Conservation (phyloP, 2,797 vertebrate genomes). For the Podargus strigoides region DNA sequence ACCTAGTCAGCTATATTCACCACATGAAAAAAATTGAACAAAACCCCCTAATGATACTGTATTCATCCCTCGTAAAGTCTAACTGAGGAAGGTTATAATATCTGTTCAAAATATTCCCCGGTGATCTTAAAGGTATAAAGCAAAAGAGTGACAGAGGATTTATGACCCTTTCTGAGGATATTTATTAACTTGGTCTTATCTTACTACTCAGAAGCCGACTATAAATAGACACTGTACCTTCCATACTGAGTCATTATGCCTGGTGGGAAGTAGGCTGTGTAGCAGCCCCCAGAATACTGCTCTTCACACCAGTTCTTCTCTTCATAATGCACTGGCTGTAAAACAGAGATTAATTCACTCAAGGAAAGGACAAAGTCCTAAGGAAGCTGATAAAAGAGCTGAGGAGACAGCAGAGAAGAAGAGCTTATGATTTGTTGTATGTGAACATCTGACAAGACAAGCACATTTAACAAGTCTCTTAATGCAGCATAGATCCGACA, state of each 20-base stretch:
- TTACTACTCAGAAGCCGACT: not conserved
- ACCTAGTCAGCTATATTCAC: not conserved
- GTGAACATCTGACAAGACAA: not conserved
- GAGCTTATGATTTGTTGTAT: not conserved
- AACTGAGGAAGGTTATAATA: not conserved
- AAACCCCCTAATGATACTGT: not conserved
- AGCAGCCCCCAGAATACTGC: slow-evolving; percentile 96
- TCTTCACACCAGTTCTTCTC: slow-evolving; percentile 99
- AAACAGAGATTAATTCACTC: slow-evolving; percentile 40
- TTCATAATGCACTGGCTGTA: slow-evolving; percentile 94
- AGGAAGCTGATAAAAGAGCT: not conserved
- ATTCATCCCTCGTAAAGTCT: slow-evolving; percentile 11
- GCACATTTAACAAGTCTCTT: not conserved
- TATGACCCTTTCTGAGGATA: slow-evolving; percentile 17
- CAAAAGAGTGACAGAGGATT: slow-evolving; percentile 16
- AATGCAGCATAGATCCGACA: not conserved
- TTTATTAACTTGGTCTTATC: slow-evolving; percentile 51
- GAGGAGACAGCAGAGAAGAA: not conserved
- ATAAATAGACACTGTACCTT: slow-evolving; percentile 75
- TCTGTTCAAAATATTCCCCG: not conserved
- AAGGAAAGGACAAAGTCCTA: not conserved
- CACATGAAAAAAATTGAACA: not conserved
- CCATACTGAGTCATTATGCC: slow-evolving; percentile 95
- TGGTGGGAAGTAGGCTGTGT: slow-evolving; percentile 92
- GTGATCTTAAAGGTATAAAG: not conserved